phyloP scores from a whole-genome alignment of 2,888 invertebrate species.

The Tetropium fuscum region DNA sequence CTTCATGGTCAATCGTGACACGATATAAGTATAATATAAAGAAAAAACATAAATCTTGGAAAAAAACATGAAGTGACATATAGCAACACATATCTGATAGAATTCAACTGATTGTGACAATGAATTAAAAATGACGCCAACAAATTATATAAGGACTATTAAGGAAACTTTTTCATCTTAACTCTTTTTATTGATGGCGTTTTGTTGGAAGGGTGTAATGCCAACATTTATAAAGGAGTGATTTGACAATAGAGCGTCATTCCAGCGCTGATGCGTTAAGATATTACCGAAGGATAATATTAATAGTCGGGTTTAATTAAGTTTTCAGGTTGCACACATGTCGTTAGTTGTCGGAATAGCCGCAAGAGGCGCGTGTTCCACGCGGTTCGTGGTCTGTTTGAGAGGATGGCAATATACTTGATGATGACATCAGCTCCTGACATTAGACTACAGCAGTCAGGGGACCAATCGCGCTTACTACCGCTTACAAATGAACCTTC shows the following conservation, averaged over 20 bases:
- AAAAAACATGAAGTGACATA: too few relatives aligned
- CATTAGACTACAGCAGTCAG: conserved; percentile 65
- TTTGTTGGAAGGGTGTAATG: too few relatives aligned
- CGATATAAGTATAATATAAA: too few relatives aligned
- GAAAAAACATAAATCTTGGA: too few relatives aligned
- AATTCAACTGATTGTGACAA: too few relatives aligned
- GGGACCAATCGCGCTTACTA: conserved; percentile 65
- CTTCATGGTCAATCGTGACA: too few relatives aligned
- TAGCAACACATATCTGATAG: too few relatives aligned
- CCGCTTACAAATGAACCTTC: conserved; percentile 58
- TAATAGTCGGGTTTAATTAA: conserved; percentile 54
- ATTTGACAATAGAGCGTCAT: neutral
- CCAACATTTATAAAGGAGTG: neutral
- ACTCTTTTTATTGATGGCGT: too few relatives aligned
- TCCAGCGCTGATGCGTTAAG: conserved; percentile 4
- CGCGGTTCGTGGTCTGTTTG: conserved; percentile 63
- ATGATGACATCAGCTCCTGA: conserved; percentile 62
- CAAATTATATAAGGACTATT: too few relatives aligned
- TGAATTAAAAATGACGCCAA: too few relatives aligned
- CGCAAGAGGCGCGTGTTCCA: conserved; percentile 52
- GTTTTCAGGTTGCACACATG: conserved; percentile 57
- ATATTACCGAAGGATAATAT: conserved; percentile 26
- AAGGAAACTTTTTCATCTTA: too few relatives aligned
- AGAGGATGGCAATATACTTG: conserved; percentile 66
- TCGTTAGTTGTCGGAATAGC: conserved; percentile 52